These are phyloP conservation scores for Echiichthys vipera DNA, from an alignment of 2,797 vertebrate species.

Conservation along the genomic window DNA sequence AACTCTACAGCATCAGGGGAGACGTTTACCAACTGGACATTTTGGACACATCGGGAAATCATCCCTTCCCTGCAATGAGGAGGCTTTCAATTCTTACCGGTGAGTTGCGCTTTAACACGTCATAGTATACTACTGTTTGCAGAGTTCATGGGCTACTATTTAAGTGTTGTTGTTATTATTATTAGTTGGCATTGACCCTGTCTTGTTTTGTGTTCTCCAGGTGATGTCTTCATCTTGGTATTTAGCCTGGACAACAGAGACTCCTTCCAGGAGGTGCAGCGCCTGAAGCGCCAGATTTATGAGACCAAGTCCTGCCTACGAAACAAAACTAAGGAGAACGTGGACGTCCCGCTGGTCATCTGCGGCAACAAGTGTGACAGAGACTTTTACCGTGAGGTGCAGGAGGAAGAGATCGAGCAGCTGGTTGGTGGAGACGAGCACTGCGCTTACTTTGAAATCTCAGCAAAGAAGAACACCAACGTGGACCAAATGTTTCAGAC, in stretches of 20 bases:
- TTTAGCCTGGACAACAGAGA: conserved; percentile 97
- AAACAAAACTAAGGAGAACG: conserved; percentile 96
- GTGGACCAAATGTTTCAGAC: conserved; percentile 97
- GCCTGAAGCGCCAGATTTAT: conserved; percentile 94
- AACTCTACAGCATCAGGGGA: conserved; percentile 97
- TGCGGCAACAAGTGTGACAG: conserved; percentile 97
- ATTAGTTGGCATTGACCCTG: conserved; percentile 9
- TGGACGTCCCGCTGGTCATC: conserved; percentile 94
- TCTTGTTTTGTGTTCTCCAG: conserved; percentile 73
- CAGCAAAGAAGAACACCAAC: conserved; percentile 95
- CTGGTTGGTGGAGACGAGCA: conserved; percentile 89
- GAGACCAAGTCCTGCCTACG: conserved; percentile 97
- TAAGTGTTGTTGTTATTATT: not conserved
- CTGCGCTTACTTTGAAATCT: conserved; percentile 97
- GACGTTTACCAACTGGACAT: conserved; percentile 97
- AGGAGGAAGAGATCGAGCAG: conserved; percentile 89
- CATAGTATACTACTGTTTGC: not conserved
- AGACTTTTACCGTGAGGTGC: conserved; percentile 92
- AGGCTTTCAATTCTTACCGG: conserved; percentile 98
- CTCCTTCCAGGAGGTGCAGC: conserved; percentile 96
- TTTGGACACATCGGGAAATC: conserved; percentile 97
- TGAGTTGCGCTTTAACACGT: conserved; percentile 73
- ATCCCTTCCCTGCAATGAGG: conserved; percentile 97
- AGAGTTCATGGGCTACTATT: not conserved
- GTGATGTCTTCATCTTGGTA: conserved; percentile 96